Conservation (phyloP, 2,888 invertebrate genomes). For the Meteorus colon region DNA sequence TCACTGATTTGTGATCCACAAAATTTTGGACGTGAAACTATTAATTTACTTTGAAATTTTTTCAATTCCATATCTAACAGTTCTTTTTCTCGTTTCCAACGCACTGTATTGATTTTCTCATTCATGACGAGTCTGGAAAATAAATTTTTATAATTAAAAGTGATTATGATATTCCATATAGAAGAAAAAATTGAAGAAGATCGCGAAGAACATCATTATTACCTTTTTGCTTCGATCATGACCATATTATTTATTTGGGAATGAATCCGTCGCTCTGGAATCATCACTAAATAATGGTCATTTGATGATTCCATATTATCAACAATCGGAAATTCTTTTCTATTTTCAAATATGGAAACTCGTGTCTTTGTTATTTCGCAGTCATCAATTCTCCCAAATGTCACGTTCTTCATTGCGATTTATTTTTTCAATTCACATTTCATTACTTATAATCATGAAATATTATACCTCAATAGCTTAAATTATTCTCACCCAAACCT, state of each 20-base stretch:
- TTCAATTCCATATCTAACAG: slow-evolving; percentile 59
- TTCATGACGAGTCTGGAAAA: slow-evolving; percentile 54
- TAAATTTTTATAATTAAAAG: slow-evolving; percentile 3
- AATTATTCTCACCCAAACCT: background rate
- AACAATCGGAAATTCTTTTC: background rate
- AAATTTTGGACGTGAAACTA: slow-evolving; percentile 58
- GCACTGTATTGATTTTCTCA: slow-evolving; percentile 54
- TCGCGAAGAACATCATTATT: background rate
- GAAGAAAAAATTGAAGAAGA: too few species aligned
- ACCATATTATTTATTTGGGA: background rate
- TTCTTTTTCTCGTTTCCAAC: slow-evolving; percentile 58
- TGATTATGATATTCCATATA: too few species aligned
- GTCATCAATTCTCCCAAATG: background rate
- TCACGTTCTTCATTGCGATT: background rate
- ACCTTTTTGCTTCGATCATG: slow-evolving; percentile 6
- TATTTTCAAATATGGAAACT: background rate
- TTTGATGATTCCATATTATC: background rate
- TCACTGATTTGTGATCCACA: slow-evolving; percentile 11
- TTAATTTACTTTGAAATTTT: slow-evolving; percentile 59
- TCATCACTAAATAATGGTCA: background rate
- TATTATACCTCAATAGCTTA: background rate
- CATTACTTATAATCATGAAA: background rate
- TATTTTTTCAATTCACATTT: background rate
- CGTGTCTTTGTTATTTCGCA: background rate
- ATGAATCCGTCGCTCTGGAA: background rate